Conservation (phyloP, 2,113 vertebrate genomes). For the Dipodomys ordii region DNA sequence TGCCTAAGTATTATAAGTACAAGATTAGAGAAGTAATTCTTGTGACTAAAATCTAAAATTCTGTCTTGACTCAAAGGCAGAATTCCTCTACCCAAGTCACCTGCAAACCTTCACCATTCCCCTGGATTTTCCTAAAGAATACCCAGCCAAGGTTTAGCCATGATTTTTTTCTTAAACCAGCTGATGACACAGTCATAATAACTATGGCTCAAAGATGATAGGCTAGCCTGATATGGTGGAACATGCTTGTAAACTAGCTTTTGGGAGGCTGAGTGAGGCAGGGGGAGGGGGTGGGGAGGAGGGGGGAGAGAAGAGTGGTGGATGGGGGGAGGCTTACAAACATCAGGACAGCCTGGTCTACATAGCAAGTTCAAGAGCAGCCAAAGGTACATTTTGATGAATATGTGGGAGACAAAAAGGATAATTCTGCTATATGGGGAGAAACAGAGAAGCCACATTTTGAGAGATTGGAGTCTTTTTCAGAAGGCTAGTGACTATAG, state of each 20-base stretch:
- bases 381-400: too few relatives aligned
- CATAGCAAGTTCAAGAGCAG: neutral
- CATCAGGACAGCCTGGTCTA: neutral
- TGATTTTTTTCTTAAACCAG: conserved; percentile 34
- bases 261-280: neutral
- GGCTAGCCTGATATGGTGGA: neutral
- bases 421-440: too few relatives aligned
- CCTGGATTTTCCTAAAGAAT: conserved; percentile 62
- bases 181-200: conserved; percentile 17
- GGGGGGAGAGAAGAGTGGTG: too few relatives aligned
- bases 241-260: too few relatives aligned
- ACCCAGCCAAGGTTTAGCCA: conserved; percentile 47
- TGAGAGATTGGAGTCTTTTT: too few relatives aligned
- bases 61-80: conserved; percentile 49
- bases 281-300: too few relatives aligned
- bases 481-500: too few relatives aligned
- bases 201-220: conserved; percentile 25
- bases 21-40: neutral
- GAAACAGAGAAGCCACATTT: too few relatives aligned
- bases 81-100: conserved; percentile 57
- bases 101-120: neutral
- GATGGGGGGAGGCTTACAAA: neutral
- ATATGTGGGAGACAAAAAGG: too few relatives aligned
- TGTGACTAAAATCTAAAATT: conserved; percentile 36
- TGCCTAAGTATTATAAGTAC: neutral